phyloP scores from a whole-genome alignment of 2,888 invertebrate genomes.

The Hesperia comma region DNA sequence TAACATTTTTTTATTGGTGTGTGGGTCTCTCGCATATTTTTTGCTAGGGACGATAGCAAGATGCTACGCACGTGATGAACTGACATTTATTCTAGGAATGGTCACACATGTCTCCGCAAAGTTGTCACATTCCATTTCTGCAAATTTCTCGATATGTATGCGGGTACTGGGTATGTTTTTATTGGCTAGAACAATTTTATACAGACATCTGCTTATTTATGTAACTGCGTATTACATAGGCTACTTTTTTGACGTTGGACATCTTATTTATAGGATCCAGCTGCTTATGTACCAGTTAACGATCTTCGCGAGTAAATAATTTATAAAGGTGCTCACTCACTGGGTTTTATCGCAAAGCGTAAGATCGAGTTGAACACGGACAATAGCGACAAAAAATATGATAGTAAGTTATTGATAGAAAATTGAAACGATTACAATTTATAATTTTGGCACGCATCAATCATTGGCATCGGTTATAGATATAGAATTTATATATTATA shows the following conservation, averaged over 20 bases:
- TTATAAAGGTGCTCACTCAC: background rate
- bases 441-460: too few relatives aligned
- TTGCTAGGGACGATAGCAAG: slow-evolving; percentile 53
- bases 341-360: background rate
- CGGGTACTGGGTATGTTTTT: slow-evolving; percentile 52
- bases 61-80: slow-evolving; percentile 65
- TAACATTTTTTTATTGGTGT: slow-evolving; percentile 21
- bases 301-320: background rate
- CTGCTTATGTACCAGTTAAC: slow-evolving; percentile 36
- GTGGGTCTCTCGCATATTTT: slow-evolving; percentile 51
- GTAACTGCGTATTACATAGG: slow-evolving; percentile 10
- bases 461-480: too few relatives aligned
- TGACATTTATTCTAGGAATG: slow-evolving; percentile 70
- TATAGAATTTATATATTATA: too few relatives aligned
- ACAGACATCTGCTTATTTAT: slow-evolving; percentile 51
- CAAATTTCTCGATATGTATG: slow-evolving; percentile 46
- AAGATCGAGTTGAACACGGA: background rate
- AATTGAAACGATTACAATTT: too few relatives aligned
- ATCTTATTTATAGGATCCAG: slow-evolving; percentile 25
- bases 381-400: too few relatives aligned
- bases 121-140: slow-evolving; percentile 49
- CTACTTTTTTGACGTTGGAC: slow-evolving; percentile 6
- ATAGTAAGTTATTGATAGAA: too few relatives aligned
- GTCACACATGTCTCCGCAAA: slow-evolving; percentile 62
- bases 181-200: slow-evolving; percentile 46